Base-by-base conservation (phyloP, 2,797 vertebrate genomes). In the Anas bahamensis region DNA sequence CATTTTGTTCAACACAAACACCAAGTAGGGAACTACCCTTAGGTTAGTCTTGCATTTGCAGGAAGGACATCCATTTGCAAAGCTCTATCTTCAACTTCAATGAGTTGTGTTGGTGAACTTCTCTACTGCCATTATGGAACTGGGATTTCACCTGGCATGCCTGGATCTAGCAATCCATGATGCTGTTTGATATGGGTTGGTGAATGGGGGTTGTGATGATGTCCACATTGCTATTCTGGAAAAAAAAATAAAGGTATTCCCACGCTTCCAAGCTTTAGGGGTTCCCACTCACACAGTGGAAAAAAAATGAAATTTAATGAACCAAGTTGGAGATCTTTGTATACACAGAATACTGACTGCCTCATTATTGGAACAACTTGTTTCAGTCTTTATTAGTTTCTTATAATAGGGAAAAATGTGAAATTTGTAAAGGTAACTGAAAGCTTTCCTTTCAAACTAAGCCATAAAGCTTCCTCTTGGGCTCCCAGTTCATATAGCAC, bases 371-470 rank as follows among this genome's bases (percentile, higher is more conserved):
- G 74, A 82, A 74, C 70, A 76, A 60, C 22, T 90, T 68, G 7
- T 74, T 92, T 91, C 10, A 28, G 18, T 80, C 31, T 61, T 78
- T 28, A 29, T 81, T 87, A 22, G 13, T 70, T 92, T 81, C 52
- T 86, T 83, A 31, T 26, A 71, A 50, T 50, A 64, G 50, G 12
- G 64, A 75, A 84, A 87, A 72, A 50, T 0, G 4, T 29, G 13
- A 46, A 48, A 22, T 85, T 72, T 85, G 12, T 73, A 46, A 81
- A 53, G 42, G 42, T 4, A 66, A 15, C 59, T 17, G 52, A 75
- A 89, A 79, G 60, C 44, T 88, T 80, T 92, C 42, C 35, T 94
- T 90, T 90, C 60, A 82, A 31, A 79, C 41, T 29, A 74, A 57
- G 33, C 71, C 37, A 37, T 74, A 88, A 88, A 41, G 31, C 64